Evolutionary conservation across 2,797 vertebrate genomes (phyloP), one percentile per base, ranked within the genome.

Genomic region (Premnoplex brunnescens): DNA sequence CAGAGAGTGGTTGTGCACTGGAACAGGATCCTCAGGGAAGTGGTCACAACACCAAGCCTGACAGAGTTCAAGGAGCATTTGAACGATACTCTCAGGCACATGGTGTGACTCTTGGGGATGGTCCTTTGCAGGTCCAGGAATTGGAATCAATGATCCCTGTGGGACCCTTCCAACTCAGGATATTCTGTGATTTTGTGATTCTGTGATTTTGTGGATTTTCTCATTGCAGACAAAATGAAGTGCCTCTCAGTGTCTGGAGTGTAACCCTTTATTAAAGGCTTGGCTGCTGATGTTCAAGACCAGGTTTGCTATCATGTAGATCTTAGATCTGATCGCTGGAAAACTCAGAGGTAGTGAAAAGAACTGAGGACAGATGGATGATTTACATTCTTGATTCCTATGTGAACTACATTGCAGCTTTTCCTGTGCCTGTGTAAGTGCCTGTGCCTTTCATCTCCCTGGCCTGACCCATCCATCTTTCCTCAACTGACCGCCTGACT

Each of bases 181-280:
- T 48, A 48, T 24, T 48, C 46, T 46, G 44, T 22, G 44, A 21
- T 44, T 44, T 44, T 44, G 43, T 44, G 43, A 48, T 48, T 24
- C 46, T 46, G 44, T 12, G 21, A 6, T 24, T 48, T 48, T 48
- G 12, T 48, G 46, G 46, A 34, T 67, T 56, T 78, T 30, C 30
- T 44, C 19, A 58, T 8, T 58, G 56, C 43, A 32, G 32, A 30
- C 14, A 34, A 75, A 80, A 7, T 1, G 1, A 68, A 63, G 3
- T 17, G 24, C 24, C 12, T 59, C 16, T 56, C 17, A 49, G 24
- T 12, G n/a, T 34, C 41, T 34, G 10, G 43, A 71, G 8, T 30
- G 10, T 14, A 59, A 32, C 1, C 1, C 7, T 2, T 2, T 28
- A 34, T 30, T 19, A 23, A 76, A 14, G 6, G 3, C 26, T 54